Evolutionary conservation across 2,888 invertebrate genomes (phyloP), one percentile per base, ranked within the genome.

Genomic region (Stramonita haemastoma): DNA sequence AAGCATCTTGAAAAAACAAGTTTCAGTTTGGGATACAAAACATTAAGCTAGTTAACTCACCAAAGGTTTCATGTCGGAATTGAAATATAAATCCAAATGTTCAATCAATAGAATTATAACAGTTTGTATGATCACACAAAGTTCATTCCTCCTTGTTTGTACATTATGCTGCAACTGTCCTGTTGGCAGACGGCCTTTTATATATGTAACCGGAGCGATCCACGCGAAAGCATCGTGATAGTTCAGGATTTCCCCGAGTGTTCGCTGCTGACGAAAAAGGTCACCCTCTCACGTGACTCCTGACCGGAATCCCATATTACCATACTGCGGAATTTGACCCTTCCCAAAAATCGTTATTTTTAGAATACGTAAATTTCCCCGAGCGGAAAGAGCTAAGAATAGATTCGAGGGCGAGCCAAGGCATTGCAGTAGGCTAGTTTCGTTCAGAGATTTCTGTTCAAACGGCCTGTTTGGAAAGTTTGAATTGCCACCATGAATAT

Each of bases 291-390:
- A 36, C 81, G 46, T 83, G 81, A 83, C 26, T 26, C 26, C 66
- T 83, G 81, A 83, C 81, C 81, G 36, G 22, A 83, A n/a, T 34
- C 11, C 79, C 79, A 34, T 32, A 34, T 60, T 60, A 22, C 22
- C 73, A 29, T 73, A 26, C 81, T 83, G 46, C 81, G 81, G 81
- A 83, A 46, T 83, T 83, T 79, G 79, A 46, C 81, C 81, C 46
- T 66, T 22, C 15, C 81, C 46, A 5, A 8, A 19, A 22, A 83
- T 46, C 13, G n/a, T 26, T 83, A 83, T 83, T 83, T 83, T 83
- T 46, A 83, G 81, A 83, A 83, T 26, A 83, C 81, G 81, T 46
- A 83, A 83, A 83, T 83, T 83, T 46, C 46, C 81, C 81, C 81
- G 26, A 36, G 36, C 46, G 81, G 36, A 46, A 83, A 46, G 8